Percentiles rank a stretch among this genome's conserved stretches.
These are phyloP conservation scores for Trichonephila clavata DNA, from an alignment of 1,140 invertebrate species.

Conservation along the genomic window DNA sequence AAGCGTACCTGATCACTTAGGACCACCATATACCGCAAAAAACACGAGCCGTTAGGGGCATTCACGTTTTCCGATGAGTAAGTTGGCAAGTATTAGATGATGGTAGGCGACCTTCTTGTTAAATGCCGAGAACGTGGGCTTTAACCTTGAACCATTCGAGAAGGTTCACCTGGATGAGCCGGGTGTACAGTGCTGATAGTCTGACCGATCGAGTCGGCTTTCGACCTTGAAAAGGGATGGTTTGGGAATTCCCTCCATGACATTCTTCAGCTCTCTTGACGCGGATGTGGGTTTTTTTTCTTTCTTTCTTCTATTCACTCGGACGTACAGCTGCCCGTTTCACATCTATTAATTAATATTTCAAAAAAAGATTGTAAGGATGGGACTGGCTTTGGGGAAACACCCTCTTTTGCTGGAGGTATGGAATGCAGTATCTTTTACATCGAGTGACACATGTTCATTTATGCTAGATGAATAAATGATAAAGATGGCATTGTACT, in stretches of 20 bases:
- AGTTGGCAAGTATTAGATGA: not conserved
- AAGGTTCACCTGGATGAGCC: conserved; percentile 32
- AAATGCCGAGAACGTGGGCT: not conserved
- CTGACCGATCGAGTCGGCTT: conserved; percentile 24
- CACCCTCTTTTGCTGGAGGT: not conserved
- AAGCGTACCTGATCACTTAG: not conserved
- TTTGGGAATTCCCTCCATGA: conserved; percentile 48
- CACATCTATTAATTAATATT: not conserved
- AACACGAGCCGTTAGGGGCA: not conserved
- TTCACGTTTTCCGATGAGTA: not conserved
- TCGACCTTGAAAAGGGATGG: conserved; percentile 28
- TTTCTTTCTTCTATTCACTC: not conserved
- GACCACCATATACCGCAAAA: not conserved
- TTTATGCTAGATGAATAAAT: not conserved
- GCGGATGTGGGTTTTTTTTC: conserved; percentile 52
- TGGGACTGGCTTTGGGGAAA: not conserved
- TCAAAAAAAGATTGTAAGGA: not conserved
- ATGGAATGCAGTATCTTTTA: not conserved
- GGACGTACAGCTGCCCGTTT: not conserved
- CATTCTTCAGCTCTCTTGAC: conserved; percentile 1
- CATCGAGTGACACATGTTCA: not conserved
- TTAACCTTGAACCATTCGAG: conserved; percentile 17
- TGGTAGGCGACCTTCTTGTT: conserved; percentile 12
- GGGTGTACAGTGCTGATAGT: not conserved
- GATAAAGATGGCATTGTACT: not conserved